These are phyloP conservation scores for Folsomia candida DNA, from an alignment of 2,888 invertebrate species.

Conservation along the genomic window DNA sequence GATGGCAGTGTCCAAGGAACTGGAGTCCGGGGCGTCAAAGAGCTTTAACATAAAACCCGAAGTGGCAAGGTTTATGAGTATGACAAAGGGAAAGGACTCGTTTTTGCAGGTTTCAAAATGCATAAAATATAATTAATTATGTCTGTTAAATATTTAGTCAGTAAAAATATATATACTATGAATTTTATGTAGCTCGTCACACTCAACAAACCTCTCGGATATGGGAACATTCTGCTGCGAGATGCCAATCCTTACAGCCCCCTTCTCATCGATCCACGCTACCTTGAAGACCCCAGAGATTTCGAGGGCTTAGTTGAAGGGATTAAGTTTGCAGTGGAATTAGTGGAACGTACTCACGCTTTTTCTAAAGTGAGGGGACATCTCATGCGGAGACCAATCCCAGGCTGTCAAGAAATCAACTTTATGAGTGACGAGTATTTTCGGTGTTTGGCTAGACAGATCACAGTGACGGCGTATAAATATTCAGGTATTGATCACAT, in stretches of 20 bases:
- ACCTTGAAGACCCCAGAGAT: conserved; percentile 37
- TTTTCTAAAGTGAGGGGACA: conserved; percentile 38
- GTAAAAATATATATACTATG: neutral
- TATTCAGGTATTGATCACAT: conserved; percentile 41
- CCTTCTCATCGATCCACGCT: conserved; percentile 40
- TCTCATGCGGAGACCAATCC: conserved; percentile 31
- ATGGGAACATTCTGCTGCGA: conserved; percentile 29
- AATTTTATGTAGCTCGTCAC: conserved; percentile 29
- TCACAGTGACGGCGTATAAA: conserved; percentile 42
- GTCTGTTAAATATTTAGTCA: too few species aligned
- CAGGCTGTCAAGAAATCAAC: conserved; percentile 38
- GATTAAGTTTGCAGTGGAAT: conserved; percentile 33
- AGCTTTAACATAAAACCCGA: conserved; percentile 36
- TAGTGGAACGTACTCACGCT: conserved; percentile 43
- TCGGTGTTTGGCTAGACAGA: conserved; percentile 37
- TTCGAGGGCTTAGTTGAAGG: conserved; percentile 37
- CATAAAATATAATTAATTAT: too few species aligned
- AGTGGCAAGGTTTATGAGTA: conserved; percentile 16
- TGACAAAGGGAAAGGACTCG: conserved; percentile 29
- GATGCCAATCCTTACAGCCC: conserved; percentile 31
- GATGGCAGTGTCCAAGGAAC: conserved; percentile 24
- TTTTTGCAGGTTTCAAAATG: conserved; percentile 17
- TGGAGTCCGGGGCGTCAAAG: conserved; percentile 7
- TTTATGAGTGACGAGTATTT: conserved; percentile 44
- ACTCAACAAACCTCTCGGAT: conserved; percentile 31